phyloP scores from a whole-genome alignment of 1,140 invertebrate species.

The Zaprionus kolodkinae region DNA sequence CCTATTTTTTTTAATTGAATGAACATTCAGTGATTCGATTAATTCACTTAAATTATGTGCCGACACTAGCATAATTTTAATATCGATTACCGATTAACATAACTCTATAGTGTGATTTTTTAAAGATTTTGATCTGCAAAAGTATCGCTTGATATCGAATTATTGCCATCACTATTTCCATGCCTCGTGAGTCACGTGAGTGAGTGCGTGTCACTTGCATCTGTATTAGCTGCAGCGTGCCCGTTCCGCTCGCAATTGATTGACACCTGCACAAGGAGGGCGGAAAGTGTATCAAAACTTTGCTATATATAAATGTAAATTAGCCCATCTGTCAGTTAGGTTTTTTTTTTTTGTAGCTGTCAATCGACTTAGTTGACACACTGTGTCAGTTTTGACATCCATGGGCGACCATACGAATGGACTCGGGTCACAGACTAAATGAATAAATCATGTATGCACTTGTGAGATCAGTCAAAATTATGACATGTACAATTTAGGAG shows the following conservation, averaged over 20 bases:
- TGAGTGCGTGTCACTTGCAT: neutral
- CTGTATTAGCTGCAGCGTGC: conserved; percentile 31
- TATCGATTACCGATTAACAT: too few species aligned
- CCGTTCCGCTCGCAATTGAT: conserved; percentile 17
- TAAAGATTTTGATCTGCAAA: neutral
- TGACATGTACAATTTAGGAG: neutral
- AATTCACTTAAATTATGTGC: too few species aligned
- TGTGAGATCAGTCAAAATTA: conserved; percentile 7
- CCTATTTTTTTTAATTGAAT: neutral
- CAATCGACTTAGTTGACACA: conserved; percentile 20
- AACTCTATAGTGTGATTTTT: too few species aligned
- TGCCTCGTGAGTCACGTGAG: neutral
- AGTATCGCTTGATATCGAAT: too few species aligned
- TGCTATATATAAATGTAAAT: conserved; percentile 8
- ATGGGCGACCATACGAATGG: conserved; percentile 3
- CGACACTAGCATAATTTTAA: too few species aligned
- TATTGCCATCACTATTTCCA: too few species aligned
- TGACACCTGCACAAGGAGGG: conserved; percentile 23
- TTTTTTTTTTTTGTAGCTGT: conserved; percentile 9
- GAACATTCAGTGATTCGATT: neutral
- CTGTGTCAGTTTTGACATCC: conserved; percentile 11
- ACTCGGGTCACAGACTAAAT: conserved; percentile 18
- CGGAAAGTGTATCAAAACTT: conserved; percentile 14
- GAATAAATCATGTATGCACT: conserved; percentile 26
- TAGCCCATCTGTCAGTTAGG: conserved; percentile 39